A percentile compares a stretch with the other conserved stretches of the same genome.
phyloP scores from a whole-genome alignment of 2,888 invertebrate species.

The Ctenicera cuprea region DNA sequence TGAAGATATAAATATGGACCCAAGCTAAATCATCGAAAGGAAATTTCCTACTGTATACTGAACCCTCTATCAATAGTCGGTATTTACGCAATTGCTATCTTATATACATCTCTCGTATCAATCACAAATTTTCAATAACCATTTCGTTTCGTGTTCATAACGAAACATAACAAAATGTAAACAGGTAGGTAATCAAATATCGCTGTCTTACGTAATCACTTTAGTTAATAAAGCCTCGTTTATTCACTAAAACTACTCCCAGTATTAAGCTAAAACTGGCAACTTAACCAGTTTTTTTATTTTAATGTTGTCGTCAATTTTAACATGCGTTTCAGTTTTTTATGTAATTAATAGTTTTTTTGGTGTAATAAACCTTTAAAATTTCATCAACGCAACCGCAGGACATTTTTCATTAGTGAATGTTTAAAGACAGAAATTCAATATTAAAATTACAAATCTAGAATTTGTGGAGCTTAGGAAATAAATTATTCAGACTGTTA shows the following conservation, averaged over 20 bases:
- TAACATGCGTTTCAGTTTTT: no score
- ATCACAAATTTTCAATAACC: neutral
- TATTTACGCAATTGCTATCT: constrained; percentile 1
- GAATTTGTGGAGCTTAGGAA: no score
- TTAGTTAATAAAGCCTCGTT: constrained; percentile 16
- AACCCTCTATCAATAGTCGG: constrained; percentile 9
- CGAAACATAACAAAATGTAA: neutral
- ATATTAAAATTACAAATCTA: no score
- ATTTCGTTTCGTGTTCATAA: neutral
- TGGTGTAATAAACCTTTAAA: no score
- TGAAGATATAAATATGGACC: constrained; percentile 31
- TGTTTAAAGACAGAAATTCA: no score
- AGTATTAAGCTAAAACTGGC: no score
- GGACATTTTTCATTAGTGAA: no score
- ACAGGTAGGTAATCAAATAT: constrained; percentile 3
- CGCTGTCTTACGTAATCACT: constrained; percentile 13
- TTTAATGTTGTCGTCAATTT: no score
- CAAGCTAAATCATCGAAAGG: constrained; percentile 17
- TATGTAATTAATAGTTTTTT: no score
- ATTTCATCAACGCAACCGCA: no score
- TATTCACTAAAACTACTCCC: neutral
- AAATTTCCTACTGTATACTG: constrained; percentile 13
- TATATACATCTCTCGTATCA: neutral
- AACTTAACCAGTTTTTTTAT: no score
- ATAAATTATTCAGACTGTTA: no score